Base-by-base conservation (phyloP, 2,888 invertebrate species). In the Harmothoe impar region DNA sequence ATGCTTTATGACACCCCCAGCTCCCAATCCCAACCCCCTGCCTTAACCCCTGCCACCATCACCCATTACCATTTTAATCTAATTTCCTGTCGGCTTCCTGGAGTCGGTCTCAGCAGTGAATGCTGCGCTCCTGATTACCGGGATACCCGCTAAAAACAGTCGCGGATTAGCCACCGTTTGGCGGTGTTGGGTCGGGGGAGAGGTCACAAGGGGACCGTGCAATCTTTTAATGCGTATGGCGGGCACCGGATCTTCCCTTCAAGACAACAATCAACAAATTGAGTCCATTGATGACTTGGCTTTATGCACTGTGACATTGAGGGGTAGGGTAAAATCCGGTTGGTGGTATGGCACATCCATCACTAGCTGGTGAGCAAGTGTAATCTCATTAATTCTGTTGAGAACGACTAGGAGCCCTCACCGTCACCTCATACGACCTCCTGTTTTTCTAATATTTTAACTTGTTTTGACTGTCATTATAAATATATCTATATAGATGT, bases 191-290 rank as follows among this genome's bases (percentile, higher is more conserved):
- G 43, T 33, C 1, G 81, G 43, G 81, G 35, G 23, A 17, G 20
- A 43, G 77, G 77, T 68, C 77, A 33, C 31, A 29, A 33, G 77
- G 15, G 35, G 25, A 5, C 5, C 72, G 3, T 20, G 29, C 72
- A 72, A 81, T 81, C 81, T 33, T 33, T 33, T 81, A 81, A 81
- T 81, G 81, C 43, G 43, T 29, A 62, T 29, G 29, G 25, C 25
- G 25, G 29, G 29, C 43, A 35, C 35, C 81, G 81, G 81, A 81
- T 81, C 20, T 23, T 0, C 43, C 35, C 23, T n/a, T 62, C 81
- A 33, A 43, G 81, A 81, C 81, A 81, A 81, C 81, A 81, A 81
- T 81, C 81, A 81, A 33, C 81, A 81, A 81, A 81, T 33, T 81
- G 43, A 43, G n/a, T 72, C n/a, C 10, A 17, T 81, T 77, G n/a